phyloP scores from a whole-genome alignment of 2,888 invertebrate genomes.

The Polia nebulosa region DNA sequence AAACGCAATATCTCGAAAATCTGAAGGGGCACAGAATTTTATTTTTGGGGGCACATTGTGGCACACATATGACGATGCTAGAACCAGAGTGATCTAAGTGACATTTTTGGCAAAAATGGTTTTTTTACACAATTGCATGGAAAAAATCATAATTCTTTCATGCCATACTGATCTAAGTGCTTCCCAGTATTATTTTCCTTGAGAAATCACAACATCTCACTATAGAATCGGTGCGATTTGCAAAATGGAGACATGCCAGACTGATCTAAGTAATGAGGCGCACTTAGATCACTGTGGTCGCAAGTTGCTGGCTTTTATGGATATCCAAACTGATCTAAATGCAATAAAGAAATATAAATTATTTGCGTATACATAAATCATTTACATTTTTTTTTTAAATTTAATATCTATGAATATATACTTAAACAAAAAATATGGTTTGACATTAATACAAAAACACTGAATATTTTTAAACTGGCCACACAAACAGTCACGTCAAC shows the following conservation, averaged over 20 bases:
- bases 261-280: constrained; percentile 46
- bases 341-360: constrained; percentile 35
- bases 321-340: constrained; percentile 29
- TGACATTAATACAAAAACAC: constrained; percentile 9
- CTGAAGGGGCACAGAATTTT: too few relatives aligned
- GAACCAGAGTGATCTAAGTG: constrained; percentile 49
- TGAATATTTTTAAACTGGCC: constrained; percentile 13
- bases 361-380: constrained; percentile 9
- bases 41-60: too few relatives aligned
- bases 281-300: constrained; percentile 43
- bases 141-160: constrained; percentile 46
- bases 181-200: constrained; percentile 22
- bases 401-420: background rate
- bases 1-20: too few relatives aligned
- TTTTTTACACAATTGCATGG: constrained; percentile 34
- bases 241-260: constrained; percentile 43
- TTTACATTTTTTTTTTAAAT: constrained; percentile 1
- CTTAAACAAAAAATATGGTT: background rate
- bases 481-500: background rate
- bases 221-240: constrained; percentile 44
- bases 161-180: constrained; percentile 34
- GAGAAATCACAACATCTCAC: constrained; percentile 35
- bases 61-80: constrained; percentile 28
- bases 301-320: constrained; percentile 30
- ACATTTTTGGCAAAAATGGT: constrained; percentile 39